These are phyloP conservation scores for Lathamus discolor DNA, from an alignment of 2,113 vertebrate species.

Conservation along the genomic window DNA sequence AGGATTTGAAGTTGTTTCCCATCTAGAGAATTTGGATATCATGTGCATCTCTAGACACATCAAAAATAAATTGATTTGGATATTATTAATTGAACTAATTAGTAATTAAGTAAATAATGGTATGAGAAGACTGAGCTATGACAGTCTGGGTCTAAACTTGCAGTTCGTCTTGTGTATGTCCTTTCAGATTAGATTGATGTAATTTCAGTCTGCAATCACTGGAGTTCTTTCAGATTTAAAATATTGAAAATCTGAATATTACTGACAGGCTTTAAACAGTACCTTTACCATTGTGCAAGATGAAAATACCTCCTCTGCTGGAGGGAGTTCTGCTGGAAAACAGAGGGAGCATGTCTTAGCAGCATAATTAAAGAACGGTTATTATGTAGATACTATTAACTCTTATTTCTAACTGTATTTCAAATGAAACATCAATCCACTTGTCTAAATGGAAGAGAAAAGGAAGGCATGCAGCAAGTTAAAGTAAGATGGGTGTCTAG, in stretches of 20 bases:
- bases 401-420: not conserved
- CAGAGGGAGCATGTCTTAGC: not conserved
- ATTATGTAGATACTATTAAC: not conserved
- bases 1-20: not conserved
- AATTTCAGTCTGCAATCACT: rapidly evolving
- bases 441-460: not conserved
- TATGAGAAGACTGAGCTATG: not conserved
- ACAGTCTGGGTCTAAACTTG: not conserved
- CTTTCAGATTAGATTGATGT: not conserved
- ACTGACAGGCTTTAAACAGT: not conserved
- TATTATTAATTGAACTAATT: not conserved
- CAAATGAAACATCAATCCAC: not conserved
- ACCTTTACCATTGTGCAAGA: not conserved
- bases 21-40: not conserved
- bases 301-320: not conserved
- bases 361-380: not conserved
- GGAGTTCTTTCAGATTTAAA: not conserved
- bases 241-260: not conserved
- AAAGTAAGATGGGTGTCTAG: not conserved
- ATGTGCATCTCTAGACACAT: not conserved
- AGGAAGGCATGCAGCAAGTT: not conserved
- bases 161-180: not conserved
- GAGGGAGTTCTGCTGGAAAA: not conserved
- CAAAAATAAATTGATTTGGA: not conserved
- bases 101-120: not conserved